Conservation (phyloP, 2,888 invertebrate genomes). For the Brachyptera risi region DNA sequence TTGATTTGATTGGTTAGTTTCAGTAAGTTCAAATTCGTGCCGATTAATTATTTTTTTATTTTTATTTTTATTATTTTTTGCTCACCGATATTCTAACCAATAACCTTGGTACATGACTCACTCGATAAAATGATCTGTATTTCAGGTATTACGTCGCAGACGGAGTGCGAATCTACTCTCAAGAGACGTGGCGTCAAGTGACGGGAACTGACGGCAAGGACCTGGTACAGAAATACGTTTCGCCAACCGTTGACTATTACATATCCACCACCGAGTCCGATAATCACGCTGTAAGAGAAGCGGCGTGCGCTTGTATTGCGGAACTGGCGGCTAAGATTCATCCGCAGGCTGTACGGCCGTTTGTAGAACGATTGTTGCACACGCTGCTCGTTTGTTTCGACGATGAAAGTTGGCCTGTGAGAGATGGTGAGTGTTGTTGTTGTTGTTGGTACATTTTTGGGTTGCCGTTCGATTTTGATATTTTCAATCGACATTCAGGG, state of each 20-base stretch:
- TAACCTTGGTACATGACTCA: too few relatives aligned
- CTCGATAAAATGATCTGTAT: too few relatives aligned
- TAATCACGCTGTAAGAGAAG: slow-evolving; percentile 54
- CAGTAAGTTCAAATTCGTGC: too few relatives aligned
- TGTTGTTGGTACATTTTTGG: not conserved
- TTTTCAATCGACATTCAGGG: too few relatives aligned
- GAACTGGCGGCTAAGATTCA: slow-evolving; percentile 50
- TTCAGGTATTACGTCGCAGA: slow-evolving; percentile 52
- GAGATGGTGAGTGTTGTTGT: slow-evolving; percentile 46
- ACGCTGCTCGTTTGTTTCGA: slow-evolving; percentile 49
- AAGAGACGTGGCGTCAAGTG: slow-evolving; percentile 51
- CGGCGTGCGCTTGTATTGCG: slow-evolving; percentile 53
- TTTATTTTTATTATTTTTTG: too few relatives aligned
- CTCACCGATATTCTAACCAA: too few relatives aligned
- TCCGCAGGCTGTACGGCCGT: slow-evolving; percentile 42
- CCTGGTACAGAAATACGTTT: slow-evolving; percentile 48
- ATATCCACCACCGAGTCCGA: slow-evolving; percentile 48
- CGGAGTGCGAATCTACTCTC: slow-evolving; percentile 51
- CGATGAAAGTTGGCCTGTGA: slow-evolving; percentile 55
- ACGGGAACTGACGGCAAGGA: slow-evolving; percentile 46
- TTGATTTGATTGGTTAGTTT: too few relatives aligned
- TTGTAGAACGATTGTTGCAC: slow-evolving; percentile 45
- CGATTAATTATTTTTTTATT: too few relatives aligned
- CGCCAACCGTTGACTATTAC: slow-evolving; percentile 47
- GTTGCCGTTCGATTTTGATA: too few relatives aligned